These are phyloP conservation scores for Pyrrhosoma nymphula DNA, from an alignment of 2,888 invertebrate genomes.

Conservation along the genomic window DNA sequence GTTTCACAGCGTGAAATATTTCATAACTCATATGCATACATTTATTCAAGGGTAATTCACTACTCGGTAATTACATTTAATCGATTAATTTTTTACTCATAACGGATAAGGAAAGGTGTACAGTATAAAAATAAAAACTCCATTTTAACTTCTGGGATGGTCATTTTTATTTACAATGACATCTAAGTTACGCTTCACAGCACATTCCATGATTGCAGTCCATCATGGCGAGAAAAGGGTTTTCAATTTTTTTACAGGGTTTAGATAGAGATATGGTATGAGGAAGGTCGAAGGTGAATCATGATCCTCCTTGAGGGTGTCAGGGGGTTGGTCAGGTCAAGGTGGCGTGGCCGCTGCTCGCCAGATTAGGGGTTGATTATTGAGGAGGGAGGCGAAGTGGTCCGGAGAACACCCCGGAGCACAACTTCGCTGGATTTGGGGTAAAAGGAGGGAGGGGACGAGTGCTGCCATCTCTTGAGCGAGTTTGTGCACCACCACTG, in stretches of 20 bases:
- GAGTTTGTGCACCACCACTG: neutral
- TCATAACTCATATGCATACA: no score
- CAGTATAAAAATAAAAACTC: neutral
- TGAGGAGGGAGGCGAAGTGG: no score
- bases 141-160: conserved; percentile 68
- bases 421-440: neutral
- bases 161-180: conserved; percentile 71
- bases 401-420: neutral
- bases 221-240: conserved; percentile 28
- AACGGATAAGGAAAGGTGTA: no score
- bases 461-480: neutral
- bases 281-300: neutral
- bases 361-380: neutral
- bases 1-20: no score
- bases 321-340: neutral
- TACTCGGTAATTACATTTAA: no score
- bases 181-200: conserved; percentile 72
- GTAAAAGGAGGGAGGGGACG: neutral
- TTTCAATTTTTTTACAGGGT: conserved; percentile 8
- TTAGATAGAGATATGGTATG: neutral
- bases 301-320: no score
- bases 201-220: conserved; percentile 70
- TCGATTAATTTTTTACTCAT: no score
- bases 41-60: no score
- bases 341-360: neutral